Conservation (phyloP, 2,888 invertebrate genomes). For the Epinotia ramella region DNA sequence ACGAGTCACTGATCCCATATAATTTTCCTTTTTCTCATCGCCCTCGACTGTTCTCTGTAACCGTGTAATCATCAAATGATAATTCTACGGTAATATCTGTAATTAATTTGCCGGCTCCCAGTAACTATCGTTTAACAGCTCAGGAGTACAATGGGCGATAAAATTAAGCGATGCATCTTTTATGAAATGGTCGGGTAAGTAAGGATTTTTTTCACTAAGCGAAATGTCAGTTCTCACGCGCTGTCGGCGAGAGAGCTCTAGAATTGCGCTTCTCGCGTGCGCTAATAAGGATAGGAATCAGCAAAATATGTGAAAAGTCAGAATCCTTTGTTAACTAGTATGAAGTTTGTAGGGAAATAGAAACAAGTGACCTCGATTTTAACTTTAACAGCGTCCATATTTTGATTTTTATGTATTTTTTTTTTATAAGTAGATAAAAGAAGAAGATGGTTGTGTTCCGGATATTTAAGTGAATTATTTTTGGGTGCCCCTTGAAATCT, state of each 20-base stretch:
- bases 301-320: no score
- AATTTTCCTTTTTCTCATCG: constrained; percentile 9
- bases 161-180: constrained; percentile 55
- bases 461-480: no score
- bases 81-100: constrained; percentile 8
- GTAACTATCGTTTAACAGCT: constrained; percentile 36
- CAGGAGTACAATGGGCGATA: constrained; percentile 48
- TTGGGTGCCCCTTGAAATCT: no score
- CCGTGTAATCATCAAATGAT: constrained; percentile 27
- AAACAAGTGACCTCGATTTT: no score
- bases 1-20: constrained; percentile 36
- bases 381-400: no score
- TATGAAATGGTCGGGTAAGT: constrained; percentile 59
- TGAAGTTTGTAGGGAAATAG: no score
- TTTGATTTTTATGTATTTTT: no score
- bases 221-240: constrained; percentile 62
- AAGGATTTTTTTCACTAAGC: constrained; percentile 49
- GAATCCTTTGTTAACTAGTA: no score
- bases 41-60: constrained; percentile 19
- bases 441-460: no score
- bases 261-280: neutral
- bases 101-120: constrained; percentile 55
- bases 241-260: constrained; percentile 46
- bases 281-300: no score
- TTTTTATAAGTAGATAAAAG: no score